These are phyloP conservation scores for Chymomyza costata DNA, from an alignment of 1,140 invertebrate genomes.

Conservation along the genomic window DNA sequence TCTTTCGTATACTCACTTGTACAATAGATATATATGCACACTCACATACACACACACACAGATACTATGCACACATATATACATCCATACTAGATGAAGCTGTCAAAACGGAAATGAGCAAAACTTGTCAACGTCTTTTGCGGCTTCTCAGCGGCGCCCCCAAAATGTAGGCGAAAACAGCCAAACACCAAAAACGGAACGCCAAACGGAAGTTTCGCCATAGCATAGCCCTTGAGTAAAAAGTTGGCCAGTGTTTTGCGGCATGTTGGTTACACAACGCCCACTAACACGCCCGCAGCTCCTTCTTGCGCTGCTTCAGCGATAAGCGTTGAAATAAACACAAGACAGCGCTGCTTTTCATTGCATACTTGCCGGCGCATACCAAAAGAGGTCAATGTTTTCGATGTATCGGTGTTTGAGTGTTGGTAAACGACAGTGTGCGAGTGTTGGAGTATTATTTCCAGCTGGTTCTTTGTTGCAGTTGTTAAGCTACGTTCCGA, in stretches of 20 bases:
- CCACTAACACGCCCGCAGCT: conserved; percentile 1
- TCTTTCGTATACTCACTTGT: too few relatives aligned
- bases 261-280: conserved; percentile 1
- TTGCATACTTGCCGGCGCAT: conserved; percentile 34
- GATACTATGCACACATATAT: not conserved
- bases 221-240: conserved; percentile 14
- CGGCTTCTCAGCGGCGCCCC: conserved; percentile 11
- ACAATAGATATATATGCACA: too few relatives aligned
- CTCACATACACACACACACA: conserved; percentile 17
- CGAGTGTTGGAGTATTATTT: not conserved
- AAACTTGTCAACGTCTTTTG: conserved; percentile 58
- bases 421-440: not conserved
- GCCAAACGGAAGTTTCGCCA: conserved; percentile 21
- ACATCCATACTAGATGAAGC: conserved; percentile 1
- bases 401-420: not conserved
- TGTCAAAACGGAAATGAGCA: conserved; percentile 51
- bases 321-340: conserved; percentile 7
- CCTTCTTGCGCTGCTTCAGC: not conserved
- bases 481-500: too few relatives aligned
- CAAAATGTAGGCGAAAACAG: not conserved
- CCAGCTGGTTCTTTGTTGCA: not conserved
- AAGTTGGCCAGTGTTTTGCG: conserved; percentile 10
- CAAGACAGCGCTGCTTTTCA: conserved; percentile 26
- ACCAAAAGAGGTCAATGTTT: conserved; percentile 34
- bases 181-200: conserved; percentile 10